These are phyloP conservation scores for Cherax destructor DNA, from an alignment of 1,140 invertebrate genomes.

Conservation along the genomic window DNA sequence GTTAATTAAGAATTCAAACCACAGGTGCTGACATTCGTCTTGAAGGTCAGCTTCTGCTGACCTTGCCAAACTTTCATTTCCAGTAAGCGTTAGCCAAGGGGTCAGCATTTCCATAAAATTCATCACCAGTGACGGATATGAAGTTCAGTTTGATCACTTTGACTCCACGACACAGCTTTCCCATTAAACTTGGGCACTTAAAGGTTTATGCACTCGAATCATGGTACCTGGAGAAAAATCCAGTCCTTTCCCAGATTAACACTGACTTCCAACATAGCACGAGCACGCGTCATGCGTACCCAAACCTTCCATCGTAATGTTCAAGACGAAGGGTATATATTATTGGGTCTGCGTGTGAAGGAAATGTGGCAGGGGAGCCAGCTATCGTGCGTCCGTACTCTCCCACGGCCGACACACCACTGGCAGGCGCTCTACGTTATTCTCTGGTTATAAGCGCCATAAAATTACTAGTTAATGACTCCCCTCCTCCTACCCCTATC, in stretches of 20 bases:
- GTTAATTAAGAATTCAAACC: no score
- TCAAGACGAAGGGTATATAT: not conserved
- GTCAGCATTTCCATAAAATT: not conserved
- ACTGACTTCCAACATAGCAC: not conserved
- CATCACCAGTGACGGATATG: not conserved
- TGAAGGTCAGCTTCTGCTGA: no score
- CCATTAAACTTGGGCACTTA: not conserved
- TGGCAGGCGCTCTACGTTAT: not conserved
- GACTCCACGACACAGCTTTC: not conserved
- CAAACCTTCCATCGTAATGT: not conserved
- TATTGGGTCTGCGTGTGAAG: not conserved
- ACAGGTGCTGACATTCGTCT: no score
- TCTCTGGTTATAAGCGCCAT: constrained; percentile 2
- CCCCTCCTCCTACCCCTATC: not conserved
- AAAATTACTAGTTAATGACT: constrained; percentile 1
- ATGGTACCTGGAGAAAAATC: not conserved
- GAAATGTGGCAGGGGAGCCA: not conserved
- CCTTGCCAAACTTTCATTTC: not conserved
- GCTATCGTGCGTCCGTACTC: not conserved
- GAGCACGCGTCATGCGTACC: not conserved
- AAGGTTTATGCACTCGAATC: not conserved
- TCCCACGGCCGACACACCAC: not conserved
- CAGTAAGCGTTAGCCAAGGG: not conserved
- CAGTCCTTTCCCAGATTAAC: no score
- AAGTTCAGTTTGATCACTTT: not conserved